These are phyloP conservation scores for Tiphia femorata DNA, from an alignment of 2,888 invertebrate species.

Conservation along the genomic window DNA sequence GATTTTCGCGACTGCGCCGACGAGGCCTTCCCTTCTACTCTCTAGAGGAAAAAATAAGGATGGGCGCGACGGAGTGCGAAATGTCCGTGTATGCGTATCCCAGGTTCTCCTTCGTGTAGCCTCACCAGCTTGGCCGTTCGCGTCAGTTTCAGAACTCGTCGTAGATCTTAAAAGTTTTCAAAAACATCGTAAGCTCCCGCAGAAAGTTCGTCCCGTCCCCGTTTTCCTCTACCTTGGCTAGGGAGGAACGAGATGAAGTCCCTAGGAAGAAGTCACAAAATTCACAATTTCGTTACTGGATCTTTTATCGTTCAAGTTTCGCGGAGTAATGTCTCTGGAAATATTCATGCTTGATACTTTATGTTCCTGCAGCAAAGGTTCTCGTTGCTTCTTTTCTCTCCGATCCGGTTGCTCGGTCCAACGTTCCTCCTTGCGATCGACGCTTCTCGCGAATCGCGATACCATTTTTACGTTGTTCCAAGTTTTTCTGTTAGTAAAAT, in stretches of 20 bases:
- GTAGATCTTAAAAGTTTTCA: slow-evolving; percentile 35
- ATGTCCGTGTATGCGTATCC: slow-evolving; percentile 1
- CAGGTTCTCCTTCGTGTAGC: slow-evolving; percentile 7
- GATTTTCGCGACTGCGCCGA: no score
- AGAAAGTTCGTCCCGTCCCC: slow-evolving; percentile 26
- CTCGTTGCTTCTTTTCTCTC: no score
- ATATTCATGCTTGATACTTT: slow-evolving; percentile 25
- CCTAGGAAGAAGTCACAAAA: slow-evolving; percentile 28
- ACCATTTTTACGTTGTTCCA: background rate
- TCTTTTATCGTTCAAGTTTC: slow-evolving; percentile 37
- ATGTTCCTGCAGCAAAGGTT: background rate
- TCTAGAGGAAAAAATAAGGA: background rate
- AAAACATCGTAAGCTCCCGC: slow-evolving; percentile 40
- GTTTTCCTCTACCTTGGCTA: background rate
- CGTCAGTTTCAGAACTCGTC: slow-evolving; percentile 30
- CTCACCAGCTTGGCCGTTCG: slow-evolving; percentile 36
- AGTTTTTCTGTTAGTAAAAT: background rate
- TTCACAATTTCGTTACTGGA: slow-evolving; percentile 42
- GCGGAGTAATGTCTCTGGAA: slow-evolving; percentile 15
- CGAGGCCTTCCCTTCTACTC: background rate
- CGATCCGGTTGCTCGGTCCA: slow-evolving; percentile 6
- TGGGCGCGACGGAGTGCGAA: background rate
- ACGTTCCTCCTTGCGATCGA: background rate
- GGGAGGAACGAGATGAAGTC: slow-evolving; percentile 29
- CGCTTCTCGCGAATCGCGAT: no score